Conservation (phyloP, 1,140 invertebrate species). For the Caenorhabditis brenneri region DNA sequence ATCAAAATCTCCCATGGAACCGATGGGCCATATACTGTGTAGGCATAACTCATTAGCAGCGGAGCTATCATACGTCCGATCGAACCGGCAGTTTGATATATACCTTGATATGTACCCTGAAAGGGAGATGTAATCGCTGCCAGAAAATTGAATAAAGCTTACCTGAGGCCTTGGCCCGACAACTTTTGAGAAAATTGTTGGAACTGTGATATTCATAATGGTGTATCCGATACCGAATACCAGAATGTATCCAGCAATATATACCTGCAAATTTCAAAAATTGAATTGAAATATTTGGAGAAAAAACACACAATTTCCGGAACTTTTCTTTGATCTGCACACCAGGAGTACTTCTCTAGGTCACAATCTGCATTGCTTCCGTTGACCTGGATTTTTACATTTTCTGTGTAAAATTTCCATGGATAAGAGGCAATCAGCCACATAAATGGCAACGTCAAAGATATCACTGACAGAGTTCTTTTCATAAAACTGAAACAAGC, state of each 20-base stretch:
- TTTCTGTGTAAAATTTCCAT: slow-evolving; percentile 58
- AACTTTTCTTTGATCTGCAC: slow-evolving; percentile 49
- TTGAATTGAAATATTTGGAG: background rate
- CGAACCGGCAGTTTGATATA: slow-evolving; percentile 57
- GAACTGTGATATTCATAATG: slow-evolving; percentile 61
- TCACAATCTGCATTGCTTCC: slow-evolving; percentile 54
- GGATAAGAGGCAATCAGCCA: slow-evolving; percentile 51
- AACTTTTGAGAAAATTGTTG: slow-evolving; percentile 62
- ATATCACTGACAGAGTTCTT: slow-evolving; percentile 24
- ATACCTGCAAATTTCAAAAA: slow-evolving; percentile 29
- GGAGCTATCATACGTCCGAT: slow-evolving; percentile 50
- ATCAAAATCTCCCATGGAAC: background rate
- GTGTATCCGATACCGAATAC: slow-evolving; percentile 61
- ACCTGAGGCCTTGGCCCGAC: slow-evolving; percentile 62
- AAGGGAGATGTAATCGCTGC: background rate
- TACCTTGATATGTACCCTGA: slow-evolving; percentile 60
- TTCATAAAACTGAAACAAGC: background rate
- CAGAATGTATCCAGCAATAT: slow-evolving; percentile 56
- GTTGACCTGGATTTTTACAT: background rate
- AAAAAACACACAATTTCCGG: slow-evolving; percentile 48
- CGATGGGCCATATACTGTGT: slow-evolving; percentile 2
- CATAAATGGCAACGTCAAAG: slow-evolving; percentile 22
- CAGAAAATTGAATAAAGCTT: background rate
- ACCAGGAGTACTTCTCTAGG: slow-evolving; percentile 58
- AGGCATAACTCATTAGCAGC: slow-evolving; percentile 52